These are phyloP conservation scores for Sebastes trivittatus DNA, from an alignment of 2,797 vertebrate species.

Conservation along the genomic window DNA sequence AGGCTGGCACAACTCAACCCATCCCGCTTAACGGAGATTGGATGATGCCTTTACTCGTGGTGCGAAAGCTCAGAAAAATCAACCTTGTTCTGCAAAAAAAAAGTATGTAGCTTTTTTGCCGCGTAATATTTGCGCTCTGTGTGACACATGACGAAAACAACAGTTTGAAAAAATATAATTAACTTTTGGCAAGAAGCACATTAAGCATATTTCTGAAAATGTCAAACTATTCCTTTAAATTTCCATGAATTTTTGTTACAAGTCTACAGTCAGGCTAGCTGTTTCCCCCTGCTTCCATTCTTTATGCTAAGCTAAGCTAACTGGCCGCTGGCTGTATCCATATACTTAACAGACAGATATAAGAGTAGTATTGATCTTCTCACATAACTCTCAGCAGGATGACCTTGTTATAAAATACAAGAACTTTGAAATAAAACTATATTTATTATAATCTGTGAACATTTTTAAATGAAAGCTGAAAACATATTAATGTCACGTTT, in stretches of 20 bases:
- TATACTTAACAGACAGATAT: too few relatives aligned
- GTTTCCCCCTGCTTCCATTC: not conserved
- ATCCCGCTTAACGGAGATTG: fast-evolving
- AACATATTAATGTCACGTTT: not conserved
- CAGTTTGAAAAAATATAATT: not conserved
- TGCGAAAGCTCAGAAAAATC: not conserved
- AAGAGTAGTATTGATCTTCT: fast-evolving
- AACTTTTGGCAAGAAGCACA: not conserved
- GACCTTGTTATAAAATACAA: not conserved
- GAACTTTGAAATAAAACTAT: not conserved
- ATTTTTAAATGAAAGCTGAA: not conserved
- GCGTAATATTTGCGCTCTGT: fast-evolving
- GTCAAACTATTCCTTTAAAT: not conserved
- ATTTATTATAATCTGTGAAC: not conserved
- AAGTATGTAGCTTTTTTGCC: not conserved
- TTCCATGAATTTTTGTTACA: not conserved
- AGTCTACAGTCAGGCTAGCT: not conserved
- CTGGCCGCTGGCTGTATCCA: too few relatives aligned
- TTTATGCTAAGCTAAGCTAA: not conserved
- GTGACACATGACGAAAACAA: not conserved
- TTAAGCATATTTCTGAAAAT: not conserved
- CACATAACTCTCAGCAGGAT: not conserved
- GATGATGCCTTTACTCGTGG: not conserved
- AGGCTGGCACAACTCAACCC: not conserved
- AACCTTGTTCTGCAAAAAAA: fast-evolving